These are phyloP conservation scores for Labrus mixtus DNA, from an alignment of 2,113 vertebrate genomes.

Conservation along the genomic window DNA sequence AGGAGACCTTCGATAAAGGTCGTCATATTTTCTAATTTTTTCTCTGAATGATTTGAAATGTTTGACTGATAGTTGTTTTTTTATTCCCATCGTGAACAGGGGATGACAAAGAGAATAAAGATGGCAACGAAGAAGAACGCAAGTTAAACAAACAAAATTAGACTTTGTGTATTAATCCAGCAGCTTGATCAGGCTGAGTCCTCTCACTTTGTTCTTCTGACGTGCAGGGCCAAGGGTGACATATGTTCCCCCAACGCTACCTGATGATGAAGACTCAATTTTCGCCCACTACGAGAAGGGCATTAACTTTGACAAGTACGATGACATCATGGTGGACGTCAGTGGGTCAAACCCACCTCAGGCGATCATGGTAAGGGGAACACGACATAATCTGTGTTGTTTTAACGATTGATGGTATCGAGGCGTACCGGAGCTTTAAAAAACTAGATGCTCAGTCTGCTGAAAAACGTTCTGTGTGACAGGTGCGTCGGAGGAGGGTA, in stretches of 20 bases:
- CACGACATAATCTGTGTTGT: too few relatives aligned
- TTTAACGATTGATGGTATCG: too few relatives aligned
- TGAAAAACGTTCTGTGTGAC: too few relatives aligned
- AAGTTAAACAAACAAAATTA: constrained; percentile 40
- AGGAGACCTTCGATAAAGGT: constrained; percentile 70
- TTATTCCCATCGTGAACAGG: constrained; percentile 25
- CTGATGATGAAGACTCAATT: constrained; percentile 88
- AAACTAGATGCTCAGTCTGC: too few relatives aligned
- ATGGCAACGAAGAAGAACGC: constrained; percentile 6
- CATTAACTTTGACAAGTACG: constrained; percentile 96
- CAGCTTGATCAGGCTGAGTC: too few relatives aligned
- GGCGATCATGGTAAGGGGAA: constrained; percentile 86
- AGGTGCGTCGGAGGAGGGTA: too few relatives aligned
- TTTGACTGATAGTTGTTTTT: background rate
- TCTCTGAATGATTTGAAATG: background rate
- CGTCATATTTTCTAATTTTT: fast-evolving
- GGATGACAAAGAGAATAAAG: background rate
- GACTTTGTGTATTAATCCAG: too few relatives aligned
- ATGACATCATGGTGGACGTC: constrained; percentile 90
- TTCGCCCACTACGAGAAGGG: constrained; percentile 91
- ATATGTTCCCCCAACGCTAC: constrained; percentile 90
- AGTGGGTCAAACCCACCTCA: constrained; percentile 88
- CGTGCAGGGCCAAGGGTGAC: constrained; percentile 88
- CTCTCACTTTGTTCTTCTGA: background rate
- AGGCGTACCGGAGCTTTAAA: too few relatives aligned